Evolutionary conservation across 2,888 invertebrate species (phyloP).

Genomic region (Campoletis raptor): DNA sequence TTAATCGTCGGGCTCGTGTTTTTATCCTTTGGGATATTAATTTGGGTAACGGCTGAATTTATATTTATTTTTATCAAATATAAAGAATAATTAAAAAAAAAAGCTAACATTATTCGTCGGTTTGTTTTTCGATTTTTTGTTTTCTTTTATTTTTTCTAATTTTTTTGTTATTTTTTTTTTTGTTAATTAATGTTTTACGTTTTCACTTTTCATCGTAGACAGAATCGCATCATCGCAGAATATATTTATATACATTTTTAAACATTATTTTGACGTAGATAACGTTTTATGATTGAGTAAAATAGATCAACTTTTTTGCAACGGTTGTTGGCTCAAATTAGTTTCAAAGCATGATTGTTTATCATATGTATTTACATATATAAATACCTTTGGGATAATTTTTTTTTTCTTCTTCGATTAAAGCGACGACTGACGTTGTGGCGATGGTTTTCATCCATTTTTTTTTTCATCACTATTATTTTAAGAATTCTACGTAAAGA

Average conservation of each 20-base stretch:
- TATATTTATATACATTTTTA: slow-evolving; percentile 10
- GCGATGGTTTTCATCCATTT: not conserved
- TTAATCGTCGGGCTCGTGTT: slow-evolving; percentile 40
- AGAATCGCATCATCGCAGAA: slow-evolving; percentile 36
- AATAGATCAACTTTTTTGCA: slow-evolving; percentile 57
- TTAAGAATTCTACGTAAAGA: not conserved
- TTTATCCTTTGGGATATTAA: slow-evolving; percentile 36
- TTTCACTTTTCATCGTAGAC: slow-evolving; percentile 40
- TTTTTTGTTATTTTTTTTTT: no score
- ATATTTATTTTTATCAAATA: slow-evolving; percentile 27
- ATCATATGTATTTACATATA: slow-evolving; percentile 31
- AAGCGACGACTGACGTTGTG: not conserved
- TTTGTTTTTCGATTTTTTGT: not conserved
- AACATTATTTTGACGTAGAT: slow-evolving; percentile 45
- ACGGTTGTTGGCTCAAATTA: slow-evolving; percentile 65
- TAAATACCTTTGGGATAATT: slow-evolving; percentile 26
- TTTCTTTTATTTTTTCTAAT: slow-evolving; percentile 3
- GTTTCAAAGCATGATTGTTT: slow-evolving; percentile 67
- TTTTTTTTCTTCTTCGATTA: not conserved
- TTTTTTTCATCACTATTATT: no score
- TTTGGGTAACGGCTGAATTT: slow-evolving; percentile 17
- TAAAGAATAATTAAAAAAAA: not conserved
- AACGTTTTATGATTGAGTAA: slow-evolving; percentile 63
- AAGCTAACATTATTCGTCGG: slow-evolving; percentile 4
- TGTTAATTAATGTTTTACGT: not conserved